These are phyloP conservation scores for Agrilus mali DNA, from an alignment of 2,888 invertebrate genomes.

Conservation along the genomic window DNA sequence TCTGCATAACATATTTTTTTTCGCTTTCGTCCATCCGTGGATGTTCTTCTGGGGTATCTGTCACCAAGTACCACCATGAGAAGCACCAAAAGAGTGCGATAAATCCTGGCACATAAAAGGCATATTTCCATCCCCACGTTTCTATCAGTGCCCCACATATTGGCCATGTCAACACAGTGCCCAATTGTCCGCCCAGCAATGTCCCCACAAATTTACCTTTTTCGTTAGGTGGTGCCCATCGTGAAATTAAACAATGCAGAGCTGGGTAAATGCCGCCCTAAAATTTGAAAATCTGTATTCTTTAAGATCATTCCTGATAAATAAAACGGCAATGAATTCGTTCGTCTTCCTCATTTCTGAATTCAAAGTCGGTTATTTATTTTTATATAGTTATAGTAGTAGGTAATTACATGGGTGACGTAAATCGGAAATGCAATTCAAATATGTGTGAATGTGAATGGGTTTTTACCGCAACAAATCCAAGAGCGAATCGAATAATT, in stretches of 20 bases:
- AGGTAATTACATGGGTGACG: background rate
- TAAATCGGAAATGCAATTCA: background rate
- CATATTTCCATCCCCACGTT: slow-evolving; percentile 27
- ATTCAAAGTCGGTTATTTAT: background rate
- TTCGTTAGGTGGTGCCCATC: slow-evolving; percentile 39
- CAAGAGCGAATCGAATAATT: slow-evolving; percentile 44
- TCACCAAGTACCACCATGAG: slow-evolving; percentile 38
- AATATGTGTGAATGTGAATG: background rate
- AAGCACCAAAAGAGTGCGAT: slow-evolving; percentile 26
- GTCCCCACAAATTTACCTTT: slow-evolving; percentile 38
- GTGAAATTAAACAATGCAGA: slow-evolving; percentile 27
- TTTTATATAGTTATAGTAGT: too few species aligned
- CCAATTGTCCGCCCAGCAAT: slow-evolving; percentile 36
- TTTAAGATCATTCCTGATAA: background rate
- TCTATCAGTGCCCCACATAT: slow-evolving; percentile 33
- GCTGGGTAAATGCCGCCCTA: slow-evolving; percentile 30
- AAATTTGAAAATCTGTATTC: slow-evolving; percentile 9
- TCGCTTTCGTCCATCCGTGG: slow-evolving; percentile 40
- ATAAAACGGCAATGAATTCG: too few species aligned
- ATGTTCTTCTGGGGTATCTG: slow-evolving; percentile 42
- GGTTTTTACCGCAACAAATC: slow-evolving; percentile 46
- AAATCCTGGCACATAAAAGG: slow-evolving; percentile 26
- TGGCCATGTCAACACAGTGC: slow-evolving; percentile 38
- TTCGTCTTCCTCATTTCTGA: background rate
- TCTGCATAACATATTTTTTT: slow-evolving; percentile 38